phyloP scores from a whole-genome alignment of 2,888 invertebrate genomes.

The Scaptomyza parva region DNA sequence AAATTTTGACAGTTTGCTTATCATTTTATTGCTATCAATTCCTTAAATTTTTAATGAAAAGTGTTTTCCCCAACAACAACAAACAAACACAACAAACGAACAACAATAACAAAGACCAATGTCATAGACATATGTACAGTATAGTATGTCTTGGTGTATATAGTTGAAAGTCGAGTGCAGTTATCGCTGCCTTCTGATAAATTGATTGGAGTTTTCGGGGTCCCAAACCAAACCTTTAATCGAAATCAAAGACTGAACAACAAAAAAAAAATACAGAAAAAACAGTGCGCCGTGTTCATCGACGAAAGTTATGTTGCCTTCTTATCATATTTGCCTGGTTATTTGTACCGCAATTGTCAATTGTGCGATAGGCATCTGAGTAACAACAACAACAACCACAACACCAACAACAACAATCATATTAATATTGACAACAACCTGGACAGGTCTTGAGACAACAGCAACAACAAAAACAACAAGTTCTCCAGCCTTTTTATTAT shows the following conservation, averaged over 20 bases:
- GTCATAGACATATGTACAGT: neutral
- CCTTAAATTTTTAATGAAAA: constrained; percentile 73
- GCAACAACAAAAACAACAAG: constrained; percentile 23
- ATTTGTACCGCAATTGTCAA: constrained; percentile 78
- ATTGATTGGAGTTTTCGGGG: constrained; percentile 75
- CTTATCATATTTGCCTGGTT: constrained; percentile 59
- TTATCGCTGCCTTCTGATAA: constrained; percentile 69
- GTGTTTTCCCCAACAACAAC: constrained; percentile 60
- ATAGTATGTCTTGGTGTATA: neutral
- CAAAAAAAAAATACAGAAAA: constrained; percentile 1
- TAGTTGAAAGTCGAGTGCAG: constrained; percentile 27
- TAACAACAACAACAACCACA: constrained; percentile 19
- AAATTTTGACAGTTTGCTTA: constrained; percentile 74
- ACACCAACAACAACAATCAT: constrained; percentile 18
- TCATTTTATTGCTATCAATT: constrained; percentile 77
- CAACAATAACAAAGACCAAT: constrained; percentile 22
- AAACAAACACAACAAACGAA: too few relatives aligned
- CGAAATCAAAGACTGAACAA: constrained; percentile 46
- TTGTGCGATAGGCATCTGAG: constrained; percentile 71
- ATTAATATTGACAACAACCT: constrained; percentile 33
- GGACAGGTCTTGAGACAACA: constrained; percentile 54
- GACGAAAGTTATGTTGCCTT: constrained; percentile 70
- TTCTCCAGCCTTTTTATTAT: constrained; percentile 44
- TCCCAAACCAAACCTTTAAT: constrained; percentile 47
- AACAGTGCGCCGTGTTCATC: constrained; percentile 48